phyloP scores from a whole-genome alignment of 2,113 vertebrate genomes.

The Clarias gariepinus region DNA sequence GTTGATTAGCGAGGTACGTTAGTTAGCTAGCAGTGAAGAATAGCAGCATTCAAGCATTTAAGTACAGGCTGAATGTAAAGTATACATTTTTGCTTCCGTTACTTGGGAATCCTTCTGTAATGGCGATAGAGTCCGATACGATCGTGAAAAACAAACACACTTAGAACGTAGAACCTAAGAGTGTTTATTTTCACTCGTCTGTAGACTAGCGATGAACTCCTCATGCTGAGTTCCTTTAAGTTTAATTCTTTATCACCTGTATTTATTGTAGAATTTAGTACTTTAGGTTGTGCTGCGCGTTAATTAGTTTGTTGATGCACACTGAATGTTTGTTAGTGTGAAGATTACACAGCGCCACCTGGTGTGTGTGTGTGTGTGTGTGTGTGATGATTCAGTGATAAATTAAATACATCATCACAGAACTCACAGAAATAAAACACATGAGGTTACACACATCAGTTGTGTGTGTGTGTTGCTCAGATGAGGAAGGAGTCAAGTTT shows the following conservation, averaged over 20 bases:
- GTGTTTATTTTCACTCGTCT: not conserved
- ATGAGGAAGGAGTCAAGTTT: constrained; percentile 94
- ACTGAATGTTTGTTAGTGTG: not conserved
- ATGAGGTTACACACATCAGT: not conserved
- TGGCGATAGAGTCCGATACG: not conserved
- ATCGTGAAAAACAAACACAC: not conserved
- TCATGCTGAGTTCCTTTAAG: not conserved
- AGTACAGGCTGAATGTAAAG: not conserved
- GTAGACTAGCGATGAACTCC: not conserved
- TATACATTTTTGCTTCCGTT: not conserved
- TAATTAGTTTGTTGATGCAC: no score
- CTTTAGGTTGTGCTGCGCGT: no score
- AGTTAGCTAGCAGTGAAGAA: not conserved
- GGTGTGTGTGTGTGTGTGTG: constrained; percentile 4
- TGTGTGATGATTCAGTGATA: not conserved
- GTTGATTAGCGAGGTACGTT: not conserved
- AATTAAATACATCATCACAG: not conserved
- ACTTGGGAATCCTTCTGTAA: not conserved
- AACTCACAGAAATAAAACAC: not conserved
- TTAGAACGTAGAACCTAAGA: not conserved
- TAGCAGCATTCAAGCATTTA: not conserved
- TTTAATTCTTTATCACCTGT: not conserved
- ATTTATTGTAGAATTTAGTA: not conserved
- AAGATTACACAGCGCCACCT: not conserved
- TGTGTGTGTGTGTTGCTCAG: constrained; percentile 63